These are phyloP conservation scores for Poliocrania exsul DNA, from an alignment of 2,797 vertebrate species.

Conservation along the genomic window DNA sequence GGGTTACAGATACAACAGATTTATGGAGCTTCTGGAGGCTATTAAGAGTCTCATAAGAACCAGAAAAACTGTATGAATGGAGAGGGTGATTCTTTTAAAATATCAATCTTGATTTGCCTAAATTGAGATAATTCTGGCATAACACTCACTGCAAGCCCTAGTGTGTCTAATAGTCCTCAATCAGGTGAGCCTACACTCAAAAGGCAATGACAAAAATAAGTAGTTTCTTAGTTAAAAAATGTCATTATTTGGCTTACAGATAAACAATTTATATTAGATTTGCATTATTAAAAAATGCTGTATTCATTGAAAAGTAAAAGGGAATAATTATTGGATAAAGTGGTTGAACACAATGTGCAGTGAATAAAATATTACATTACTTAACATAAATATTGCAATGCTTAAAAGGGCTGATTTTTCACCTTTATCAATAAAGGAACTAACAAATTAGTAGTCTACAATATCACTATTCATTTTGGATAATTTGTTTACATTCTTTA, in stretches of 20 bases:
- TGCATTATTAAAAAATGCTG: not conserved
- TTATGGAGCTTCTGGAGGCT: not conserved
- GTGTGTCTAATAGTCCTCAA: not conserved
- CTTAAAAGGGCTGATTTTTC: slow-evolving; percentile 5
- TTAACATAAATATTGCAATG: not conserved
- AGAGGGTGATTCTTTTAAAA: not conserved
- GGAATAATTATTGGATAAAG: not conserved
- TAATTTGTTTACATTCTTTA: not conserved
- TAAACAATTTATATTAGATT: not conserved
- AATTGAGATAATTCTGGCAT: not conserved
- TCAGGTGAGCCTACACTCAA: not conserved
- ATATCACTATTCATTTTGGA: not conserved
- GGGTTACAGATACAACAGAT: not conserved
- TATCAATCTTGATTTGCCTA: not conserved
- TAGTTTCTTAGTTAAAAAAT: not conserved
- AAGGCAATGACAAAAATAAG: not conserved
- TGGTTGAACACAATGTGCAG: not conserved
- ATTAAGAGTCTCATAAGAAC: not conserved
- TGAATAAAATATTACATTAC: not conserved
- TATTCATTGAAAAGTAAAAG: not conserved
- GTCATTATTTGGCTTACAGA: not conserved
- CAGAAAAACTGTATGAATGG: not conserved
- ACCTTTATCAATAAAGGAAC: not conserved
- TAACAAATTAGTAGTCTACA: not conserved
- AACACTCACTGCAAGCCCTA: not conserved